Percentiles rank a stretch among this genome's conserved stretches.
Evolutionary conservation across 2,797 vertebrate genomes (phyloP).

Genomic region (Aphelocoma californica): DNA sequence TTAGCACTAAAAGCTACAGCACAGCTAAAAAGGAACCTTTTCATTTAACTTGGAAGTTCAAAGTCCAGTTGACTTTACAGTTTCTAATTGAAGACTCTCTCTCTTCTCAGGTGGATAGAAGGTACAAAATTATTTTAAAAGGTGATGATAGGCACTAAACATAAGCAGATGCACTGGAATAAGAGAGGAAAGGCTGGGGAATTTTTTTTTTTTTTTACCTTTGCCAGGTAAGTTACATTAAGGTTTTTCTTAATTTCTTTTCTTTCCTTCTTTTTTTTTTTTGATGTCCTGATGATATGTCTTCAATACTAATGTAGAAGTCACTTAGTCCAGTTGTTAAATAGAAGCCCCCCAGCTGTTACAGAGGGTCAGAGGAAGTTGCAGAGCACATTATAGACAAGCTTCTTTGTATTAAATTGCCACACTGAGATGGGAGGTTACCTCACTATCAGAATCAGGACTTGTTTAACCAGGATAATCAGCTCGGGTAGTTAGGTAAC

Average conservation of each 20-base stretch:
- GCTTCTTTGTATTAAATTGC: neutral
- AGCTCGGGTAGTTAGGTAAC: neutral
- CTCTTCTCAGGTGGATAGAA: neutral
- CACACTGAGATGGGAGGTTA: neutral
- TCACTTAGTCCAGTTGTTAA: neutral
- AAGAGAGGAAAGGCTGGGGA: neutral
- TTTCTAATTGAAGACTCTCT: neutral
- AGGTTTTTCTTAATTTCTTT: neutral
- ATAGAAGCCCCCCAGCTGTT: fast-evolving
- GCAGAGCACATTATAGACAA: neutral
- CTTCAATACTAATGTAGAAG: neutral
- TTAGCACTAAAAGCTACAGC: neutral
- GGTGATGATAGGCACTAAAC: neutral
- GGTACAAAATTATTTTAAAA: neutral
- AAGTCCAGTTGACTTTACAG: neutral
- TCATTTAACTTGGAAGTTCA: neutral
- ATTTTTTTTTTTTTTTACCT: neutral
- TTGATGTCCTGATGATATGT: neutral
- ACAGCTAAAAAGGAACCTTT: neutral
- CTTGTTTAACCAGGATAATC: neutral
- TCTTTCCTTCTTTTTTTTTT: neutral
- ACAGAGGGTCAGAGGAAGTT: neutral
- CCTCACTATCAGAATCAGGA: neutral
- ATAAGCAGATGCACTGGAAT: neutral
- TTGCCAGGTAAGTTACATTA: neutral